Conservation (phyloP, 2,113 vertebrate species). For the Mobula birostris region DNA sequence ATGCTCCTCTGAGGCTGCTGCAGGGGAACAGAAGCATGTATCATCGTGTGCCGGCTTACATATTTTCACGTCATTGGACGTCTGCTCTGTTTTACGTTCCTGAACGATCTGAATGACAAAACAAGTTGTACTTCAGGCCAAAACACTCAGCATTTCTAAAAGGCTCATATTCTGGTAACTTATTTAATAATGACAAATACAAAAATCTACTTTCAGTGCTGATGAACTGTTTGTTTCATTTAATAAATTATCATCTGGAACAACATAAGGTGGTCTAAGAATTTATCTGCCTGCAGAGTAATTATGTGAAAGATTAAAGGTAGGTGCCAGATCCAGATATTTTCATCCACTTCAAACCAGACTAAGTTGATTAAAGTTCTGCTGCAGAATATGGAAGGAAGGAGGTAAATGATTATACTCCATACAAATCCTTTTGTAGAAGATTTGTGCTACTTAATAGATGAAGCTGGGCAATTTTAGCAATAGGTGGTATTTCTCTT, state of each 20-base stretch:
- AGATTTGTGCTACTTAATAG: background rate
- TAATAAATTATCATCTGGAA: background rate
- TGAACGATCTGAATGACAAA: conserved; percentile 5
- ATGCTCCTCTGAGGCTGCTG: conserved; percentile 35
- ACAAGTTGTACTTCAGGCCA: background rate
- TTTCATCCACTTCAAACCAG: background rate
- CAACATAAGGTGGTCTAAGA: background rate
- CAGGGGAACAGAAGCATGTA: conserved; percentile 44
- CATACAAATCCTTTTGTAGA: background rate
- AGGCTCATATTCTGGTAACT: conserved; percentile 7
- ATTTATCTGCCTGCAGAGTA: background rate
- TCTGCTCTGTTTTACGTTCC: conserved; percentile 41
- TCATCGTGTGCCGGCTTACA: conserved; percentile 56
- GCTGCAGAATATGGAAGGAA: background rate
- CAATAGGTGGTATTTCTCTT: too few species aligned
- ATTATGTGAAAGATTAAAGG: background rate
- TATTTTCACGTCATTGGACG: conserved; percentile 51
- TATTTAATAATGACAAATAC: background rate
- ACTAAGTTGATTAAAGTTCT: background rate
- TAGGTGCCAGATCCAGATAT: background rate
- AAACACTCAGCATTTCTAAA: conserved; percentile 24
- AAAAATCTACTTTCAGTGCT: background rate
- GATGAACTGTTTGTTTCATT: background rate
- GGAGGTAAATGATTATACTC: background rate
- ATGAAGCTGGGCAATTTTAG: background rate